Percentiles rank a stretch among this genome's conserved stretches.
Evolutionary conservation across 2,888 invertebrate genomes (phyloP).

Genomic region (Amblyjoppa proteus): DNA sequence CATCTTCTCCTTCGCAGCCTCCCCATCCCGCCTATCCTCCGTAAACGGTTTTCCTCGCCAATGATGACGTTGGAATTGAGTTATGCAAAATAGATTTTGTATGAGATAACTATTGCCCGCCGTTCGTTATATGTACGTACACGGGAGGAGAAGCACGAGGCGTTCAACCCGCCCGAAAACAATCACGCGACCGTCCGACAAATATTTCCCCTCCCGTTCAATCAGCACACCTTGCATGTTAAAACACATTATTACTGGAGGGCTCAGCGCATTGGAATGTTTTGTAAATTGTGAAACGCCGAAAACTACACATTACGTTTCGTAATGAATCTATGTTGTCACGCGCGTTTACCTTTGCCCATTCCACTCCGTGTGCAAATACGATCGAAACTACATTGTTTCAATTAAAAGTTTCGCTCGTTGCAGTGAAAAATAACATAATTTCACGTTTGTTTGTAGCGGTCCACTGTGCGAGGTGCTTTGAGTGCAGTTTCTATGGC

Average conservation of each 20-base stretch:
- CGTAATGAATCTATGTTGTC: too few species aligned
- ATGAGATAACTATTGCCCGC: slow-evolving; percentile 81
- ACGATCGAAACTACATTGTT: too few species aligned
- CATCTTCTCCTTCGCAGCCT: slow-evolving; percentile 51
- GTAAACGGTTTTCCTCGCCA: slow-evolving; percentile 79
- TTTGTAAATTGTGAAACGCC: not conserved
- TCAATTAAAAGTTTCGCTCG: not conserved
- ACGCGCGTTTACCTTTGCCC: too few species aligned
- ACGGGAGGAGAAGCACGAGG: not conserved
- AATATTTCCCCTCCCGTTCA: not conserved
- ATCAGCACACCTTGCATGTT: not conserved
- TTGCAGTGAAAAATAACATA: not conserved
- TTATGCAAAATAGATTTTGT: slow-evolving; percentile 82
- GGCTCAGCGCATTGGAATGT: not conserved
- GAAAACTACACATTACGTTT: not conserved
- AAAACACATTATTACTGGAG: not conserved
- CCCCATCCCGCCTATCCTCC: slow-evolving; percentile 36
- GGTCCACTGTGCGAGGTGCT: not conserved
- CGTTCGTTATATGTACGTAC: slow-evolving; percentile 9
- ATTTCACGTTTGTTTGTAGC: not conserved
- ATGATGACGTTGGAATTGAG: slow-evolving; percentile 82
- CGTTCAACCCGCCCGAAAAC: not conserved
- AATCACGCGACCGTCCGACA: not conserved
- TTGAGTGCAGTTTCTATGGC: not conserved
- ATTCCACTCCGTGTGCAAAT: too few species aligned